A percentile compares a stretch with the other conserved stretches of the same genome.
phyloP scores from a whole-genome alignment of 2,113 vertebrate genomes.

The Thryonomys swinderianus region DNA sequence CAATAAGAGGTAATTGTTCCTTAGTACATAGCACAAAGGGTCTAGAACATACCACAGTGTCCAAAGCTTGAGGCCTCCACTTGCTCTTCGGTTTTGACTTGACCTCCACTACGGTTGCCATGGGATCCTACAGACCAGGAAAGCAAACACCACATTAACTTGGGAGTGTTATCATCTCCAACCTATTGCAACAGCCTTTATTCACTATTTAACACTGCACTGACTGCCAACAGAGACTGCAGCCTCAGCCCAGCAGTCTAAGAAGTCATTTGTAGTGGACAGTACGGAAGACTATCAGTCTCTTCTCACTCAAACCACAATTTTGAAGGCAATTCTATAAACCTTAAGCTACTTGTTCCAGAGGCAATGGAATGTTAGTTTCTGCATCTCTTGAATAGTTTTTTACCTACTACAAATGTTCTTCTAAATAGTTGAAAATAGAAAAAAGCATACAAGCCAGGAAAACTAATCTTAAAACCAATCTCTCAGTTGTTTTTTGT shows the following conservation, averaged over 20 bases:
- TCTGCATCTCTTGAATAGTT: background rate
- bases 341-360: background rate
- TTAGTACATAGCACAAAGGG: too few species aligned
- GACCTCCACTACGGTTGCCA: conserved; percentile 94
- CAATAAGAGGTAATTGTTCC: background rate
- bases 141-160: conserved; percentile 20
- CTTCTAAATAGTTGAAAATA: background rate
- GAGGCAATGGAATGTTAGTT: background rate
- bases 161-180: too few species aligned
- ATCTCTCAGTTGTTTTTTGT: background rate
- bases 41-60: conserved; percentile 94
- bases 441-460: background rate
- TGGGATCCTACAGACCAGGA: conserved; percentile 90
- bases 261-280: background rate
- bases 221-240: background rate
- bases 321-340: background rate
- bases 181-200: background rate
- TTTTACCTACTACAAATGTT: background rate
- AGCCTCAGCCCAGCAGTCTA: too few species aligned
- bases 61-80: conserved; percentile 97
- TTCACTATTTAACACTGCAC: background rate
- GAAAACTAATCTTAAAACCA: conserved; percentile 27
- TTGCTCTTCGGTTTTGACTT: conserved; percentile 97
- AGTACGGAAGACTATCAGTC: too few species aligned
- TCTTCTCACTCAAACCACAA: background rate